These are phyloP conservation scores for Bombus impatiens DNA, from an alignment of 1,140 invertebrate species.

Conservation along the genomic window DNA sequence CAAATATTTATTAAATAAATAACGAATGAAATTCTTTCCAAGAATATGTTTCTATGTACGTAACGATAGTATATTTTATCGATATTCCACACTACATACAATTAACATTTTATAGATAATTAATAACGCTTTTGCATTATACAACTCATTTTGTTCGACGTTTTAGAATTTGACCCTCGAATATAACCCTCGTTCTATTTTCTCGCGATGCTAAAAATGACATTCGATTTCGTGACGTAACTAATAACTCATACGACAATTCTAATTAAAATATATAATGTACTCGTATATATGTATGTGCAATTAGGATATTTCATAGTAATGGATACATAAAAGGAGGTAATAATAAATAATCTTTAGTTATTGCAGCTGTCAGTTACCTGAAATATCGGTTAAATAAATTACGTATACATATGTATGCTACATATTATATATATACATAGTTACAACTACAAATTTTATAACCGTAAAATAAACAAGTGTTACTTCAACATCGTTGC, in stretches of 20 bases:
- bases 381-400: not conserved
- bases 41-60: too few species aligned
- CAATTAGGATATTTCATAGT: not conserved
- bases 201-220: slow-evolving; percentile 12
- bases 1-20: not conserved
- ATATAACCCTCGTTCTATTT: not conserved
- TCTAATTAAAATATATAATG: not conserved
- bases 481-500: not conserved
- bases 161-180: not conserved
- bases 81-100: not conserved
- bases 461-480: not conserved
- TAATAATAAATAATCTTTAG: not conserved
- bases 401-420: not conserved
- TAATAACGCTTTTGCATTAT: not conserved
- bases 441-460: not conserved
- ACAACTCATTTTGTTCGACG: not conserved
- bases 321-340: not conserved
- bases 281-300: not conserved
- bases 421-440: too few species aligned
- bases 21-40: not conserved
- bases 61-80: not conserved
- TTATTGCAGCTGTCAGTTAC: not conserved
- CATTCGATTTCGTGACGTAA: slow-evolving; percentile 37
- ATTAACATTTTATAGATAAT: not conserved
- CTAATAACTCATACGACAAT: slow-evolving; percentile 35